Percentiles rank a stretch among this genome's conserved stretches.
Conservation (phyloP, 1,140 invertebrate species). For the Drosophila neocordata region DNA sequence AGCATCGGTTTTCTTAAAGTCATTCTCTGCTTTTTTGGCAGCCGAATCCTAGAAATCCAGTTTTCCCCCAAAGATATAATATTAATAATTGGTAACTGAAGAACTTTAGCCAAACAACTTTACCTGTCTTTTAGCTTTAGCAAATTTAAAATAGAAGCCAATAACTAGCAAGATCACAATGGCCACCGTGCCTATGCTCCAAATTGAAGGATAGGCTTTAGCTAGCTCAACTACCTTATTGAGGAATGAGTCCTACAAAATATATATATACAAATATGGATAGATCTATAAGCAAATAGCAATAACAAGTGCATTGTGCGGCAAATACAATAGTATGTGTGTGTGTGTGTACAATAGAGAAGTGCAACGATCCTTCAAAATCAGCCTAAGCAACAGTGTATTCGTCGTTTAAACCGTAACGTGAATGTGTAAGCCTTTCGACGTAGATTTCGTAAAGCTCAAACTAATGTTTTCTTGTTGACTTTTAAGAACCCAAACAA, state of each 20-base stretch:
- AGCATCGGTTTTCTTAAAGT: conserved; percentile 66
- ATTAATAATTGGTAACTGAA: conserved; percentile 20
- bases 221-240: conserved; percentile 91
- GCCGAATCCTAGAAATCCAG: conserved; percentile 34
- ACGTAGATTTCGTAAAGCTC: no score
- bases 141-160: conserved; percentile 84
- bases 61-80: no score
- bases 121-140: conserved; percentile 74
- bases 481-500: no score
- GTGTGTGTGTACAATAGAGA: conserved; percentile 11
- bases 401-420: no score
- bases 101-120: conserved; percentile 47
- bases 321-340: conserved; percentile 31
- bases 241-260: conserved; percentile 90
- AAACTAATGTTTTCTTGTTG: no score
- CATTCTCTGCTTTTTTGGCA: conserved; percentile 40
- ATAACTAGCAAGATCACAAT: conserved; percentile 88
- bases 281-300: conserved; percentile 28
- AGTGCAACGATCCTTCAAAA: no score
- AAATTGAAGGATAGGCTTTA: conserved; percentile 95
- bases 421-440: no score
- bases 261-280: conserved; percentile 27
- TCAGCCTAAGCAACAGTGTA: no score
- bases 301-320: conserved; percentile 47
- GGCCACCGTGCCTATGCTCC: conserved; percentile 89